Base-by-base conservation (phyloP, 2,888 invertebrate species). In the Alloplasta piceator region DNA sequence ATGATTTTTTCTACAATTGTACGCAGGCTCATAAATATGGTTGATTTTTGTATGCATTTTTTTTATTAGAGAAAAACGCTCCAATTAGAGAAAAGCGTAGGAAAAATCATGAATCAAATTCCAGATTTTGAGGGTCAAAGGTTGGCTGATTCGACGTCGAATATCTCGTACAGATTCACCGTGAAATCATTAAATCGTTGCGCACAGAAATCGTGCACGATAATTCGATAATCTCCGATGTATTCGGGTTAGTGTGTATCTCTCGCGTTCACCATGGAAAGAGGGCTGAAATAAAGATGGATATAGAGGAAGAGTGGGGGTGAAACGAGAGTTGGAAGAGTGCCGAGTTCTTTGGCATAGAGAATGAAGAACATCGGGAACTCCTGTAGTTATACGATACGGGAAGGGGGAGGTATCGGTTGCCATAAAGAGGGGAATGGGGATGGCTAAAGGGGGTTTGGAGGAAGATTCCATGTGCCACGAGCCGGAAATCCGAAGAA, bases 321-420 rank as follows among this genome's bases (percentile, higher is more conserved):
- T 26, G 63, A 68, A 16, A 56, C 67, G 52, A 73, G 58, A 78
- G 64, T 78, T 78, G 78, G 78, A 81, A 77, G 9, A 66, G 60
- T 81, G 81, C 78, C 81, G 78, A 74, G 56, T 70, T 70, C 64
- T 55, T 58, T 9, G 64, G 64, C 26, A 14, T 52, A 61, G 41
- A 56, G 76, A 16, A 52, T 56, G 50, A 73, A 64, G 56, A 48
- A 66, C 66, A 66, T 58, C 12, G 26, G 38, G 56, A 55, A 70
- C 52, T 58, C 58, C 50, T 64, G 56, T 68, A 48, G 39, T 16
- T 58, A 43, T 46, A 58, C 55, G 46, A 52, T 58, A 26, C 38
- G 16, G 48, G 36, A 48, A 39, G 38, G 38, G 39, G 16, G 10
- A 26, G 26, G 26, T 52, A 48, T 46, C 7, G 52, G 55, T 38